A percentile compares a stretch with the other conserved stretches of the same genome.
phyloP scores from a whole-genome alignment of 2,113 vertebrate genomes.

The Pongo abelii region DNA sequence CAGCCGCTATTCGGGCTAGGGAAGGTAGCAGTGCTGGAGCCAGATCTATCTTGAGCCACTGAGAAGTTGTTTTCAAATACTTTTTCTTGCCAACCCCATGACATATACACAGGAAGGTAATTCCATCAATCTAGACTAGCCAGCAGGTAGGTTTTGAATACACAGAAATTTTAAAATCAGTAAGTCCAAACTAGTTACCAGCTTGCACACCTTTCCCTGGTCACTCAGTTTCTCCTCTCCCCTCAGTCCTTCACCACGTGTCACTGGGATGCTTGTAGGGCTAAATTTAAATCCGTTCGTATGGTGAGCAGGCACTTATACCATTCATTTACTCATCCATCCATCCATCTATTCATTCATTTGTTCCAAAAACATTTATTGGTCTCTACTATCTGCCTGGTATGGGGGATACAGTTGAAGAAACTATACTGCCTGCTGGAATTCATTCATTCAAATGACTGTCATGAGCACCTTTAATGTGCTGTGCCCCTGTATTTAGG shows the following conservation, averaged over 20 bases:
- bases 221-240: not conserved
- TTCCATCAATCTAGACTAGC: not conserved
- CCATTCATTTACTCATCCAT: slow-evolving; percentile 60
- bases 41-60: not conserved
- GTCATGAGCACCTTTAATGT: not conserved
- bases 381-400: slow-evolving; percentile 34
- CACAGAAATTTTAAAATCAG: not conserved
- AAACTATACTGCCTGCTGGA: not conserved
- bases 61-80: slow-evolving; percentile 31
- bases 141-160: slow-evolving; percentile 42
- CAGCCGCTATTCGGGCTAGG: not conserved
- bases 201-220: not conserved
- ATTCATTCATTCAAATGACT: not conserved
- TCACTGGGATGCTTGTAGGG: not conserved
- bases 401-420: not conserved
- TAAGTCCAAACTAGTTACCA: slow-evolving; percentile 6
- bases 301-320: not conserved
- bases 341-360: slow-evolving; percentile 46
- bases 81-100: slow-evolving; percentile 7
- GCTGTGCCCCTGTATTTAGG: not conserved
- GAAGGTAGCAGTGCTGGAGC: not conserved
- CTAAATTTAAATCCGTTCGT: not conserved
- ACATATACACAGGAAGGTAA: not conserved
- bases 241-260: not conserved
- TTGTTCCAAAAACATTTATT: slow-evolving; percentile 50